Evolutionary conservation across 2,797 vertebrate genomes (phyloP).

Genomic region (Peromyscus eremicus): DNA sequence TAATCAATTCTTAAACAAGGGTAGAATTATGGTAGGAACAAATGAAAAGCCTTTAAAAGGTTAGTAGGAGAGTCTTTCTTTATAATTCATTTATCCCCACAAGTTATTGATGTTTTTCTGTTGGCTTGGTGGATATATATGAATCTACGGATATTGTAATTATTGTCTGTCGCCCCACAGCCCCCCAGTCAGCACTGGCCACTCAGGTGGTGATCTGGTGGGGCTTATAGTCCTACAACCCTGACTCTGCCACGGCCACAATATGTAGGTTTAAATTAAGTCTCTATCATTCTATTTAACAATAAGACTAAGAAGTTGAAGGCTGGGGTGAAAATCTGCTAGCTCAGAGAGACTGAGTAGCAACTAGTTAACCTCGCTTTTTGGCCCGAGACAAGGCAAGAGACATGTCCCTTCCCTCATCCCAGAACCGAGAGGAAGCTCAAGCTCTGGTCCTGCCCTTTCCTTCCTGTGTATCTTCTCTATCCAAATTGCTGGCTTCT

Average conservation of each 20-base stretch:
- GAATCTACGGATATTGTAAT: not conserved
- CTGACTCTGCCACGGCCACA: not conserved
- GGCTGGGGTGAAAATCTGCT: not conserved
- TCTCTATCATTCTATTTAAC: not conserved
- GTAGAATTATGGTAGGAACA: not conserved
- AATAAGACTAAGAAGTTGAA: not conserved
- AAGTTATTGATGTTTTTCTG: not conserved
- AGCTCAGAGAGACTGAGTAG: not conserved
- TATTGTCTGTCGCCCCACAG: not conserved
- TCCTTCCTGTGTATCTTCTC: not conserved
- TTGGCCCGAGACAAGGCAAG: not conserved
- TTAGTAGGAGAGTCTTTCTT: constrained; percentile 4
- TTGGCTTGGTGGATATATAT: not conserved
- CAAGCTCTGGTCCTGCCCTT: not conserved
- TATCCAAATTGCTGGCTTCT: not conserved
- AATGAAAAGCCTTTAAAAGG: not conserved
- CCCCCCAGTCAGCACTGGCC: not conserved
- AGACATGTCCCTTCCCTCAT: not conserved
- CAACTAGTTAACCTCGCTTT: not conserved
- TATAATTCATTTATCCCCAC: constrained; percentile 1
- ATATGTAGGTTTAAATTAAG: not conserved
- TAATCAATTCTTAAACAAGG: constrained; percentile 3
- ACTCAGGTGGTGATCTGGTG: not conserved
- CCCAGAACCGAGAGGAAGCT: not conserved
- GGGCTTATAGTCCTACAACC: not conserved